Evolutionary conservation across 2,113 vertebrate genomes (phyloP).

Genomic region (Pseudorectes ferrugineus): DNA sequence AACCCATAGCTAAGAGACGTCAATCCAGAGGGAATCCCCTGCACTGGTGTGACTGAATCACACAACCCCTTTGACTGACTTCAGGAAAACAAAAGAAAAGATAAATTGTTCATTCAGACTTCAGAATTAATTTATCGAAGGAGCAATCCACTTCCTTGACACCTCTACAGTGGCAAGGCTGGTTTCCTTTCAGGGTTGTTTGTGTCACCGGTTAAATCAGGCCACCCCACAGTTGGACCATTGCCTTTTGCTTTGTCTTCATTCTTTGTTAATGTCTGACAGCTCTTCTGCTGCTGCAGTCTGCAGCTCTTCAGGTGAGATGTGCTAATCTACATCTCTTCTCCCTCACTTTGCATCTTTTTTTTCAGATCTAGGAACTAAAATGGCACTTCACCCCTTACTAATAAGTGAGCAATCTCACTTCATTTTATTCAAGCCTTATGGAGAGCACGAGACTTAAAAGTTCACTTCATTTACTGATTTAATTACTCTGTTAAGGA

Average conservation of each 20-base stretch:
- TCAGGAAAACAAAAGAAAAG: not conserved
- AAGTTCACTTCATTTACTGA: not conserved
- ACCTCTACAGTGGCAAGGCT: not conserved
- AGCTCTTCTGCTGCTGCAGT: not conserved
- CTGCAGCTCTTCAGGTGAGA: not conserved
- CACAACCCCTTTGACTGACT: not conserved
- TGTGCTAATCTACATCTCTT: not conserved
- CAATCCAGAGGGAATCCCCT: slow-evolving; percentile 21
- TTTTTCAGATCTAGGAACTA: not conserved
- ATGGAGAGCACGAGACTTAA: not conserved
- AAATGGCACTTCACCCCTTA: not conserved
- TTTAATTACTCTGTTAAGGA: not conserved
- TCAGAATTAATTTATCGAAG: not conserved
- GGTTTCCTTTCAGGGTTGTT: not conserved
- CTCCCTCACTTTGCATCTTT: not conserved
- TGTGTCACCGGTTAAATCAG: not conserved
- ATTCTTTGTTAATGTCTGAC: not conserved
- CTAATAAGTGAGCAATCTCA: not conserved
- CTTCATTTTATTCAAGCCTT: not conserved
- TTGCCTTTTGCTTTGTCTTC: not conserved
- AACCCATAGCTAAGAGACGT: not conserved
- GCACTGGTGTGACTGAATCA: not conserved
- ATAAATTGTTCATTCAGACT: not conserved
- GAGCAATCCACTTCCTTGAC: not conserved
- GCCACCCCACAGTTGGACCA: fast-evolving